Conservation (phyloP, 2,113 vertebrate species). For the Illadopsis cleaveri region DNA sequence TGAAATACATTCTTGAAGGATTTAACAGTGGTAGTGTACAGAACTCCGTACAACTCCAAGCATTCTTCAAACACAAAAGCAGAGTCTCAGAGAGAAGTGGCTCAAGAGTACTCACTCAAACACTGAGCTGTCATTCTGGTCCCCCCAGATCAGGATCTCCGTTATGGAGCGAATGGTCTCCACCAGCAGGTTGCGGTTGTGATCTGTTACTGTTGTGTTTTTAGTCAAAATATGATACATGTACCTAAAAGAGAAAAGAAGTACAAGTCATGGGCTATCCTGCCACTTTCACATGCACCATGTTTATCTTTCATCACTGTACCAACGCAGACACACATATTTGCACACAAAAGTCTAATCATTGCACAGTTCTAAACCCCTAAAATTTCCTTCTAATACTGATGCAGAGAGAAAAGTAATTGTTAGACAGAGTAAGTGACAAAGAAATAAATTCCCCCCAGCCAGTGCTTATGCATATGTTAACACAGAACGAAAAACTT, state of each 20-base stretch:
- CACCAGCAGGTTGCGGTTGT: slow-evolving; percentile 95
- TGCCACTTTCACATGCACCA: background rate
- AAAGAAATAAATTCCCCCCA: background rate
- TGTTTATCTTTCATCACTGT: background rate
- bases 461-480: background rate
- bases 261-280: background rate
- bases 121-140: slow-evolving; percentile 99
- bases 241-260: slow-evolving; percentile 76
- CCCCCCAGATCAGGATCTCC: slow-evolving; percentile 98
- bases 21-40: background rate
- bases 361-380: background rate
- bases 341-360: background rate
- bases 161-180: slow-evolving; percentile 98
- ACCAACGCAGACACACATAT: background rate
- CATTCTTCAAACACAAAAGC: background rate
- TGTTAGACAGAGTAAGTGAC: background rate
- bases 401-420: background rate
- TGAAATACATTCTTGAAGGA: background rate
- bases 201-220: slow-evolving; percentile 97
- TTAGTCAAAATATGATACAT: slow-evolving; percentile 96
- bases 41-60: background rate
- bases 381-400: background rate
- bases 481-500: background rate
- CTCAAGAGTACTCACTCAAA: slow-evolving; percentile 87
- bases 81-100: background rate